Percentiles rank a stretch among this genome's conserved stretches.
Conservation (phyloP, 2,113 vertebrate species). For the Collichthys lucidus region DNA sequence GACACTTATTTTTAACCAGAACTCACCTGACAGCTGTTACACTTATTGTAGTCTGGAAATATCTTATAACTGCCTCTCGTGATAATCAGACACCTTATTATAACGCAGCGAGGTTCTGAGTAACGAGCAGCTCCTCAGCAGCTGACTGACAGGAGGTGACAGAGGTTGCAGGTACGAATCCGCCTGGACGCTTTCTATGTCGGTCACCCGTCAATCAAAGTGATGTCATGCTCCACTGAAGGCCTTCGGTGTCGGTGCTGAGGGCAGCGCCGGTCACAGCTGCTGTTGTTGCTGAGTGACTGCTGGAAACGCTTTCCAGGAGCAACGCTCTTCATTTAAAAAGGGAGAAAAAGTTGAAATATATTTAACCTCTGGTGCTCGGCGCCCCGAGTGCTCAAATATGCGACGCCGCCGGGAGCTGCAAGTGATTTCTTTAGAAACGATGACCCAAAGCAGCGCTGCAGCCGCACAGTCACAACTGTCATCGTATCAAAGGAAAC, state of each 20-base stretch:
- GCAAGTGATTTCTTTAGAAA: conserved; percentile 58
- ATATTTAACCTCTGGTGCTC: conserved; percentile 52
- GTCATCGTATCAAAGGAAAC: conserved; percentile 52
- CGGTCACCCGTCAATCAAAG: conserved; percentile 49
- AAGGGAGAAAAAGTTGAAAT: conserved; percentile 24
- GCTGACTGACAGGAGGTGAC: conserved; percentile 32
- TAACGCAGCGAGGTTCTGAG: not conserved
- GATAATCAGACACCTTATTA: conserved; percentile 17
- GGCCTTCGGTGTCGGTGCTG: not conserved
- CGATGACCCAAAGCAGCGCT: conserved; percentile 34
- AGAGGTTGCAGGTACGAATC: conserved; percentile 50
- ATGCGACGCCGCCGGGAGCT: conserved; percentile 13
- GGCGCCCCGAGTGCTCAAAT: conserved; percentile 3
- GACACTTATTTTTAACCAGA: not conserved
- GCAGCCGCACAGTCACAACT: conserved; percentile 61
- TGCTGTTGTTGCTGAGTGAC: not conserved
- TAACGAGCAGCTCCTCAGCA: not conserved
- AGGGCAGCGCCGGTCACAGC: not conserved
- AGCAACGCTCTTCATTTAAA: conserved; percentile 41
- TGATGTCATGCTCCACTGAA: not conserved
- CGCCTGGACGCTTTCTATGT: conserved; percentile 2
- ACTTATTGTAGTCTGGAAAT: no score
- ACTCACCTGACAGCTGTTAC: not conserved
- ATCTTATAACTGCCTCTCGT: not conserved
- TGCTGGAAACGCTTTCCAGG: conserved; percentile 33